Evolutionary conservation across 2,797 vertebrate genomes (phyloP), one percentile per base, ranked within the genome.

Genomic region (Simalia tracyae): DNA sequence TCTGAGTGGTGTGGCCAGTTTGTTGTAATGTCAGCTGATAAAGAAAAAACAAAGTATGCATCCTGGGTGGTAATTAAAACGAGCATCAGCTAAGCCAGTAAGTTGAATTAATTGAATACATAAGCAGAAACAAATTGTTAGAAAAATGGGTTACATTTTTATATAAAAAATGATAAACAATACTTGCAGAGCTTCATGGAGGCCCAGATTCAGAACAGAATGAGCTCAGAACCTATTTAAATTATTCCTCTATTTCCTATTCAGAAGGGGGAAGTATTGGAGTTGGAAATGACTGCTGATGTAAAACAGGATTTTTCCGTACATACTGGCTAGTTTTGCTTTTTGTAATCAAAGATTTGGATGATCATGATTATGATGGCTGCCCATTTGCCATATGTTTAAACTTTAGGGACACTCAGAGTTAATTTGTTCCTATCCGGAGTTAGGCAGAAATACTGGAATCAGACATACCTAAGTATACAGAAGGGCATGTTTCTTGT

Each of bases 21-120:
- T 0, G 1, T 17, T 92, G 56, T 2, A 31, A 3, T 26, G 26
- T 87, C 26, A 0, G 3, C 1, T 0, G 0, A 46, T 63, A 17
- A 90, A 91, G 61, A 57, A 89, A 91, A 46, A 85, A 60, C 14
- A 28, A 50, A 76, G 12, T 10, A 63, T 2, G 1, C 0, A 1
- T 1, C n/a, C 87, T 57, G 36, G 61, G 81, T 26, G 61, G 36
- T 11, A 76, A 93, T 91, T 14, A 0, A 0, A 64, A 24, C 26
- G 84, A 91, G 0, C 31, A 6, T 22, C 81, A 93, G 6, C 86
- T 72, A 26, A 36, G 90, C n/a, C 63, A 89, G 28, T 14, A 86
- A 36, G 68, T 87, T 81, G 17, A 88, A 85, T 63, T 92, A 0
- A 0, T 7, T 87, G 81, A 72, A 93, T 63, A 46, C 31, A 76